Percentiles rank a stretch among this genome's conserved stretches.
These are phyloP conservation scores for Alcis repandata DNA, from an alignment of 2,888 invertebrate genomes.

Conservation along the genomic window DNA sequence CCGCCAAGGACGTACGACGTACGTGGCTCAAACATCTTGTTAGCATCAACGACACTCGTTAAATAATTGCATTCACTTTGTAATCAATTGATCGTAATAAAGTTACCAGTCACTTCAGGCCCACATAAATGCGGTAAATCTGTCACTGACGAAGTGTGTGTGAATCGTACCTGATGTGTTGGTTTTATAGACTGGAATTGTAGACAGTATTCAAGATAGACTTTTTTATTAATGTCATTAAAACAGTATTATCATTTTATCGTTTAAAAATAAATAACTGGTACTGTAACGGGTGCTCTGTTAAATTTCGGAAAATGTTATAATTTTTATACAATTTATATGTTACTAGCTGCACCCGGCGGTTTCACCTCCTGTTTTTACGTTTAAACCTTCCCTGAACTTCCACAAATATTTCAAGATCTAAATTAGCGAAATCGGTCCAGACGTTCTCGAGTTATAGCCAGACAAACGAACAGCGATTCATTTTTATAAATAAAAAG, in stretches of 20 bases:
- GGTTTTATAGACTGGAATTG: conserved; percentile 45
- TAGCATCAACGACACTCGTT: conserved; percentile 41
- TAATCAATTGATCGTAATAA: conserved; percentile 37
- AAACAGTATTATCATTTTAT: background rate
- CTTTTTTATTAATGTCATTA: background rate
- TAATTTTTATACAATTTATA: too few relatives aligned
- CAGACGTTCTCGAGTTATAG: too few relatives aligned
- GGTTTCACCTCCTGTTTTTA: too few relatives aligned
- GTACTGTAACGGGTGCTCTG: too few relatives aligned
- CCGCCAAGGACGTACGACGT: background rate
- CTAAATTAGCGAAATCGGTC: too few relatives aligned
- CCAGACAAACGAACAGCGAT: too few relatives aligned
- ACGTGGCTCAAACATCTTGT: background rate
- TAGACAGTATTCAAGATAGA: conserved; percentile 19
- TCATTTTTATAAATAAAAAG: too few relatives aligned
- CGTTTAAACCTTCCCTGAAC: too few relatives aligned
- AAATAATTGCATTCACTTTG: conserved; percentile 34
- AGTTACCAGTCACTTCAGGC: conserved; percentile 35
- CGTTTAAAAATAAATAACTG: too few relatives aligned
- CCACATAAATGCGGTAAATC: conserved; percentile 64
- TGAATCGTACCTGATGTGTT: conserved; percentile 59
- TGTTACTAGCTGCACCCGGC: too few relatives aligned
- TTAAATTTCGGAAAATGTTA: too few relatives aligned
- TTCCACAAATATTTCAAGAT: too few relatives aligned
- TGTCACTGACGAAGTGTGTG: conserved; percentile 59